Evolutionary conservation across 2,797 vertebrate species (phyloP).

Genomic region (Naso thynnoides): DNA sequence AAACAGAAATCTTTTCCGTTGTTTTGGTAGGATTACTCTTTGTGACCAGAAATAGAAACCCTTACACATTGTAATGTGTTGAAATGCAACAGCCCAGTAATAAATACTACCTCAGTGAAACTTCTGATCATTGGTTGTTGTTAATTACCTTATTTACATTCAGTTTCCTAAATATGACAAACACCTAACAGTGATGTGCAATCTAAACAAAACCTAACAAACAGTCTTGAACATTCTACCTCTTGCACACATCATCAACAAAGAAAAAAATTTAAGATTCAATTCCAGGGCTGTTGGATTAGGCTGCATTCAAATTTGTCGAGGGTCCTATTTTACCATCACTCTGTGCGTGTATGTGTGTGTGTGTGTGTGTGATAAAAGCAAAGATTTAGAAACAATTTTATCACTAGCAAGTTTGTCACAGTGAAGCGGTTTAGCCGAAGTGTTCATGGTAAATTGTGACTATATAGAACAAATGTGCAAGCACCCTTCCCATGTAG

Average conservation of each 20-base stretch:
- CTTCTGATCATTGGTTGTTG: too few relatives aligned
- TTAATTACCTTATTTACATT: neutral
- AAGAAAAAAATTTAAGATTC: neutral
- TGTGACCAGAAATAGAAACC: slow-evolving; percentile 9
- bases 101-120: neutral
- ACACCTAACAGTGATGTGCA: slow-evolving; percentile 5
- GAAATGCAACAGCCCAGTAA: slow-evolving; percentile 13
- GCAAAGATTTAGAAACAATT: slow-evolving; percentile 1
- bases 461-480: slow-evolving; percentile 55
- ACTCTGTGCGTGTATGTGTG: neutral
- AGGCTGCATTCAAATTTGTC: slow-evolving; percentile 8
- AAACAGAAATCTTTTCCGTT: neutral
- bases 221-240: neutral
- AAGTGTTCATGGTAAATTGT: slow-evolving; percentile 29
- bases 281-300: slow-evolving; percentile 11
- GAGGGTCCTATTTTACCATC: neutral
- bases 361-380: neutral
- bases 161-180: neutral
- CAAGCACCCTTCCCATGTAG: slow-evolving; percentile 39
- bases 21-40: slow-evolving; percentile 3
- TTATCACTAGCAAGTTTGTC: slow-evolving; percentile 21
- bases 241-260: slow-evolving; percentile 12
- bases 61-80: slow-evolving; percentile 2
- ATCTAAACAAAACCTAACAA: neutral
- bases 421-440: slow-evolving; percentile 19